Conservation (phyloP, 2,113 vertebrate species). For the Illadopsis cleaveri region DNA sequence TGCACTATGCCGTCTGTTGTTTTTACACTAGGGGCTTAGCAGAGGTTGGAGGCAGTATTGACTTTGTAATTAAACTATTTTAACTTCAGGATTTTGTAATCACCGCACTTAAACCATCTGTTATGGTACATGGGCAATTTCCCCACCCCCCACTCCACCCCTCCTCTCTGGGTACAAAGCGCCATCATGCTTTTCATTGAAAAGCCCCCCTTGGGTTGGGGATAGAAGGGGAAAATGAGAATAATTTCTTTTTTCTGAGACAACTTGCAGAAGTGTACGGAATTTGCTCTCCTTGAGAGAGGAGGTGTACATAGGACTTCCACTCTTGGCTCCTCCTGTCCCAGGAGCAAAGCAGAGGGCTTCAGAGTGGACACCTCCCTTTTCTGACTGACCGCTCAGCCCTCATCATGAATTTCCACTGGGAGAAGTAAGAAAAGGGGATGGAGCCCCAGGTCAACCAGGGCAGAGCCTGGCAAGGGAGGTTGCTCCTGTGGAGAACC, state of each 20-base stretch:
- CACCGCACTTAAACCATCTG: conserved; percentile 97
- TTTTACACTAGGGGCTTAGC: conserved; percentile 90
- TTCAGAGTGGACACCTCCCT: not conserved
- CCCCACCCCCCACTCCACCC: conserved; percentile 33
- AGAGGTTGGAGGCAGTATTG: conserved; percentile 95
- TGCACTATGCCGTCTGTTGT: conserved; percentile 98
- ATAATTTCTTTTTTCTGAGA: not conserved
- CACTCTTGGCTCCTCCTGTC: not conserved
- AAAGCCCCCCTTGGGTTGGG: not conserved
- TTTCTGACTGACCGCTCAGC: not conserved
- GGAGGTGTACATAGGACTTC: accelerated
- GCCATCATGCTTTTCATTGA: not conserved
- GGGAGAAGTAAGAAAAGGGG: not conserved
- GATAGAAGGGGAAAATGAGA: not conserved
- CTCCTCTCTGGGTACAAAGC: conserved; percentile 30
- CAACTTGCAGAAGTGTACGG: accelerated
- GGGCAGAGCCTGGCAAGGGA: not conserved
- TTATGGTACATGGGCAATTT: conserved; percentile 72
- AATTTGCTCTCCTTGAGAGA: accelerated
- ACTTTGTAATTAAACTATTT: conserved; percentile 99
- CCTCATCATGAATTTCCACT: accelerated
- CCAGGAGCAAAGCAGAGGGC: not conserved
- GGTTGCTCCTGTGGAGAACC: not conserved
- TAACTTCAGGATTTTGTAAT: conserved; percentile 98
- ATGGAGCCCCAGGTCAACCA: not conserved